Conservation (phyloP, 2,888 invertebrate genomes). For the Euclidia mi region DNA sequence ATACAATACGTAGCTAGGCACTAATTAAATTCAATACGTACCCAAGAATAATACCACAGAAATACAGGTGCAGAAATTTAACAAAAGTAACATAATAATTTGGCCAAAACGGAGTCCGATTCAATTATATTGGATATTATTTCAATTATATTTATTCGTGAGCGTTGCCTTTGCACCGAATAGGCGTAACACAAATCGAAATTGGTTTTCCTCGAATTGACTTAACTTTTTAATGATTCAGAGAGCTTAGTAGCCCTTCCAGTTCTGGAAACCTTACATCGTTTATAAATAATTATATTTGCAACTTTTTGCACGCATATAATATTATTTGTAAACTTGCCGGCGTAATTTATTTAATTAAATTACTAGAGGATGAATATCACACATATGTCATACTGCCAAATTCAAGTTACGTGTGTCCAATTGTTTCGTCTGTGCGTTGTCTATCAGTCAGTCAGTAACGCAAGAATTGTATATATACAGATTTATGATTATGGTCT, state of each 20-base stretch:
- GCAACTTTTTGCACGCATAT: too few relatives aligned
- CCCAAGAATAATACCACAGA: background rate
- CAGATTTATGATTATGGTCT: too few relatives aligned
- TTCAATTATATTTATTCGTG: slow-evolving; percentile 15
- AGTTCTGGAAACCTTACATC: slow-evolving; percentile 8
- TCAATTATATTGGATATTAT: slow-evolving; percentile 16
- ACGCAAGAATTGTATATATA: too few relatives aligned
- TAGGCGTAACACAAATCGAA: slow-evolving; percentile 3
- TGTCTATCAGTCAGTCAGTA: too few relatives aligned
- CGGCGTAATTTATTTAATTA: too few relatives aligned
- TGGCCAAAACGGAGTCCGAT: slow-evolving; percentile 6
- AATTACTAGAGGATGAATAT: too few relatives aligned
- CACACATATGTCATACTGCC: too few relatives aligned
- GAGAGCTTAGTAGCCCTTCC: slow-evolving; percentile 5
- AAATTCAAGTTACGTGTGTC: too few relatives aligned
- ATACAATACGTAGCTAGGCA: background rate
- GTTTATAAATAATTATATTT: slow-evolving; percentile 1
- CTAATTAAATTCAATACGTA: background rate
- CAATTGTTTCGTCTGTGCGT: too few relatives aligned
- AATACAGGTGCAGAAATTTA: background rate
- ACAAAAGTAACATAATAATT: slow-evolving; percentile 7
- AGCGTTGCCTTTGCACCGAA: slow-evolving; percentile 1
- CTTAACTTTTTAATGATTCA: slow-evolving; percentile 18
- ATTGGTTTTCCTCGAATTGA: slow-evolving; percentile 23
- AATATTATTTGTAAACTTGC: too few relatives aligned